These are phyloP conservation scores for Trilocha varians DNA, from an alignment of 2,888 invertebrate genomes.

Conservation along the genomic window DNA sequence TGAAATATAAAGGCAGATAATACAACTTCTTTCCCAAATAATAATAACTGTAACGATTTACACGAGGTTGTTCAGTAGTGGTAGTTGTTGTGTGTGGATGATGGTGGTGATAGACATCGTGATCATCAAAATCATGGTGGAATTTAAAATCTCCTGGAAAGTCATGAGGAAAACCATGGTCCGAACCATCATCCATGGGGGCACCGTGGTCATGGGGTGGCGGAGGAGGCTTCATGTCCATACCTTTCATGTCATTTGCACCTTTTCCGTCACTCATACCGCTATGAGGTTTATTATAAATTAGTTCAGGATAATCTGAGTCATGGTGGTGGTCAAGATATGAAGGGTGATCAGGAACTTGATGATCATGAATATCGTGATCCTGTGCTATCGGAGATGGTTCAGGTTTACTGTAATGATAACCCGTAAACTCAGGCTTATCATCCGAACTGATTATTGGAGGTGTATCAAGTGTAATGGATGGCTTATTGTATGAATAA, in stretches of 20 bases:
- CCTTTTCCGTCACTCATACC: constrained; percentile 27
- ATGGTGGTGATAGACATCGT: constrained; percentile 45
- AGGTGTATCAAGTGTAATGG: constrained; percentile 27
- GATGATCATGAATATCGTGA: constrained; percentile 15
- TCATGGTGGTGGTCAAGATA: constrained; percentile 33
- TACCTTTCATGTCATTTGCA: constrained; percentile 29
- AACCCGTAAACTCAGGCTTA: constrained; percentile 39
- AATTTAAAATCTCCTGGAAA: constrained; percentile 59
- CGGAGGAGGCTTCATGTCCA: constrained; percentile 47
- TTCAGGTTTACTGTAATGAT: constrained; percentile 40
- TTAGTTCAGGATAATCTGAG: constrained; percentile 47
- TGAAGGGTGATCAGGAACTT: constrained; percentile 19
- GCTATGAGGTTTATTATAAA: constrained; percentile 43
- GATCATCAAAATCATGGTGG: constrained; percentile 54
- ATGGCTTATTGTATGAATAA: constrained; percentile 55
- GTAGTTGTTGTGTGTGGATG: constrained; percentile 54
- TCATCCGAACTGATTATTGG: constrained; percentile 24
- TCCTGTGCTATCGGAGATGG: constrained; percentile 15
- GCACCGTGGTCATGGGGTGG: constrained; percentile 26
- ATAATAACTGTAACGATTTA: constrained; percentile 80
- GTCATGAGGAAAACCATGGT: constrained; percentile 60
- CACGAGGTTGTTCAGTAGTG: constrained; percentile 71
- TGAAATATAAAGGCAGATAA: constrained; percentile 83
- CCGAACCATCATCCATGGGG: constrained; percentile 25
- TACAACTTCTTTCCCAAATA: constrained; percentile 82